Percentiles rank a stretch among this genome's conserved stretches.
Conservation (phyloP, 2,888 invertebrate species). For the Eupithecia tripunctaria region DNA sequence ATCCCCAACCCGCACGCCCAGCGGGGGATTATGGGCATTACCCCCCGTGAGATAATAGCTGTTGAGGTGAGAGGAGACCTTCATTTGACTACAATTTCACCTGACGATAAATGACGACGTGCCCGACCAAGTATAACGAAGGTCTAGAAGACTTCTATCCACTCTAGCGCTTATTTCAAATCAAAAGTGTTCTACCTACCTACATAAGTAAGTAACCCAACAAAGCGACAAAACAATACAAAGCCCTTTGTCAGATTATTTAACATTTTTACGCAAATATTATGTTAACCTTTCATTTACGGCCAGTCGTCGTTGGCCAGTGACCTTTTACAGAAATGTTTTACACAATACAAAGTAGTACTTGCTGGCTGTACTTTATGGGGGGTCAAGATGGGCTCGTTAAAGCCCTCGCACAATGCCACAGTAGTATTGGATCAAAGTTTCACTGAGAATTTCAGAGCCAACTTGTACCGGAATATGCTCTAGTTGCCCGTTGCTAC, state of each 20-base stretch:
- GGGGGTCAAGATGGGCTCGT: constrained; percentile 42
- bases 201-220: background rate
- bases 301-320: constrained; percentile 16
- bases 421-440: background rate
- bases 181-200: background rate
- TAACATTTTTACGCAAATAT: constrained; percentile 37
- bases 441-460: background rate
- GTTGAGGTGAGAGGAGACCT: too few relatives aligned
- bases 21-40: too few relatives aligned
- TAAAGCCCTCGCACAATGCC: constrained; percentile 31
- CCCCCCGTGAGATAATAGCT: too few relatives aligned
- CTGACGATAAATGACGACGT: too few relatives aligned
- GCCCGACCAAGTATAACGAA: too few relatives aligned
- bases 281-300: constrained; percentile 43
- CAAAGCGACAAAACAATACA: constrained; percentile 11
- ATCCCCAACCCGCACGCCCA: too few relatives aligned
- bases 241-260: constrained; percentile 27
- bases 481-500: background rate
- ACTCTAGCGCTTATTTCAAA: background rate
- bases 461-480: background rate
- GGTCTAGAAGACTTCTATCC: too few relatives aligned
- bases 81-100: too few relatives aligned
- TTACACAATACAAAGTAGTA: constrained; percentile 52
- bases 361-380: constrained; percentile 47
- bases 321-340: constrained; percentile 45